phyloP scores from a whole-genome alignment of 2,113 vertebrate genomes.

The Corvus moneduloides region DNA sequence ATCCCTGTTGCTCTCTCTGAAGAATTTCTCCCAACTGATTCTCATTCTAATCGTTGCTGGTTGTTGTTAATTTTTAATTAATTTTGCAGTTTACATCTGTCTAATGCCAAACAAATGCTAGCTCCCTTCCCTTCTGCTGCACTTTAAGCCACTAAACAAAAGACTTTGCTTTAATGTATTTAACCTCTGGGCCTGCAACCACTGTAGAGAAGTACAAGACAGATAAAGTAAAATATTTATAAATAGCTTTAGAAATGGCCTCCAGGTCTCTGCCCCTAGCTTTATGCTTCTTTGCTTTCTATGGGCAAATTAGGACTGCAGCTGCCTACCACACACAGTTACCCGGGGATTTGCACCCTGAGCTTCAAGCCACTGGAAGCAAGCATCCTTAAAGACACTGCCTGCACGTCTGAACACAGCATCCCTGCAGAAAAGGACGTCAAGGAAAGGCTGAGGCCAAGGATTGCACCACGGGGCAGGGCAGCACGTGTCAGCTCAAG shows the following conservation, averaged over 20 bases:
- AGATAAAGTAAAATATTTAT: neutral
- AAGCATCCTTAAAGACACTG: neutral
- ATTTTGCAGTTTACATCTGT: neutral
- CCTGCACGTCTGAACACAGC: neutral
- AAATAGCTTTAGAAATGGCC: neutral
- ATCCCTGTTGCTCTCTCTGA: neutral
- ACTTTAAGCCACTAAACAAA: neutral
- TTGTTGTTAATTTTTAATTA: neutral
- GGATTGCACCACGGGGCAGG: neutral
- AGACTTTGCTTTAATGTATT: neutral
- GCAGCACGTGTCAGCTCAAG: accelerated
- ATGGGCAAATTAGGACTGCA: neutral
- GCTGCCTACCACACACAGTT: neutral
- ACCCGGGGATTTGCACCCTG: neutral
- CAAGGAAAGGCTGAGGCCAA: neutral
- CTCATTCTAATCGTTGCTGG: neutral
- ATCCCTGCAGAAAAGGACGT: neutral
- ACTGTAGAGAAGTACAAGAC: neutral
- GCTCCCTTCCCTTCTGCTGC: neutral
- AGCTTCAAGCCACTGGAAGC: neutral
- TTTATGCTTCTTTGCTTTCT: neutral
- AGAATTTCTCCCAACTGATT: neutral
- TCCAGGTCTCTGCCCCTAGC: neutral
- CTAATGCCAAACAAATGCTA: neutral
- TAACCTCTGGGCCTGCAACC: neutral